A percentile compares a stretch with the other conserved stretches of the same genome.
phyloP scores from a whole-genome alignment of 2,888 invertebrate genomes.

The Pristionchus mayeri region DNA sequence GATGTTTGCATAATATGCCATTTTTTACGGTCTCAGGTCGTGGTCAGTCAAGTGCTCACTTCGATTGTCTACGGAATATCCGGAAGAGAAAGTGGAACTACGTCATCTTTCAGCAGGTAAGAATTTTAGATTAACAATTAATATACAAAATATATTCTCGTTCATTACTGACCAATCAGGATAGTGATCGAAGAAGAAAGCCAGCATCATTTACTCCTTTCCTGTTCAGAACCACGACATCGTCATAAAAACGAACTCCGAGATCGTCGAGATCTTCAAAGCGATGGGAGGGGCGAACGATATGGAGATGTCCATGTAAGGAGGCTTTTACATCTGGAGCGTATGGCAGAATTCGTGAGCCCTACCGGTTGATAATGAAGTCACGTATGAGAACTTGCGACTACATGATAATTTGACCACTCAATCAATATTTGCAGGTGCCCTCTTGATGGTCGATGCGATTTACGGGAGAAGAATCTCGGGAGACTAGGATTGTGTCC shows the following conservation, averaged over 20 bases:
- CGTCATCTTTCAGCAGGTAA: slow-evolving; percentile 43
- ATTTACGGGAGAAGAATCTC: slow-evolving; percentile 10
- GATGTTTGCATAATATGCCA: no score
- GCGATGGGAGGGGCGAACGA: slow-evolving; percentile 20
- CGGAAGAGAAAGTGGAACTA: slow-evolving; percentile 31
- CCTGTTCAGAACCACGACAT: slow-evolving; percentile 47
- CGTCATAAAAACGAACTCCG: slow-evolving; percentile 29
- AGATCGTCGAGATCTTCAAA: slow-evolving; percentile 32
- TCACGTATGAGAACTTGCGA: no score
- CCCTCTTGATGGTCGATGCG: background rate
- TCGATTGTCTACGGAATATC: slow-evolving; percentile 27
- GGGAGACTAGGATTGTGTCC: slow-evolving; percentile 44
- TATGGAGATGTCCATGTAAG: slow-evolving; percentile 39
- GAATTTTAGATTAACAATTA: background rate
- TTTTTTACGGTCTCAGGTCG: background rate
- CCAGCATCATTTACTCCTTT: background rate
- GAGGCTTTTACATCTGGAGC: background rate
- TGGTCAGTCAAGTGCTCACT: background rate
- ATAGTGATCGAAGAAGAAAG: no score
- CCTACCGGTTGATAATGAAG: no score
- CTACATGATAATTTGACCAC: no score
- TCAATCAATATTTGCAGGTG: background rate
- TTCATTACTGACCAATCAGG: no score
- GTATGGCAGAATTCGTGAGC: no score
- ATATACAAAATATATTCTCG: no score